Evolutionary conservation across 2,797 vertebrate species (phyloP), one percentile per base, ranked within the genome.

Genomic region (Liparis tanakae): DNA sequence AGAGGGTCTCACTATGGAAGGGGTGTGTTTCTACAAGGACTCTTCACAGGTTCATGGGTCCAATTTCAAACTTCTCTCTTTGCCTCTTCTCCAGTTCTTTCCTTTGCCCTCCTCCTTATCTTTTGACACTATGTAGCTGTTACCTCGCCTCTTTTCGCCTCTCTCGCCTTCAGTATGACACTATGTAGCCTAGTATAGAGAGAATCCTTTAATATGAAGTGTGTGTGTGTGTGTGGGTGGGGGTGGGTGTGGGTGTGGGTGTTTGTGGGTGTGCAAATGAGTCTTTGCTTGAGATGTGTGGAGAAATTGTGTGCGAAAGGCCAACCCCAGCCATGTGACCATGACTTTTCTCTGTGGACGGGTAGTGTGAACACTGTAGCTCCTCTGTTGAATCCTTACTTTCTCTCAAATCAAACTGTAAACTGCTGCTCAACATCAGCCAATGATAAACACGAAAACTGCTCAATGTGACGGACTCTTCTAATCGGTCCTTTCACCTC

Each of bases 351-450:
- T 86, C 82, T 82, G 85, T 90, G 88, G 81, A 86, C 82, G 88
- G 63, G 74, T 85, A 84, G 87, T 91, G 87, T 92, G 87, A 88
- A 89, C 84, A 87, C 86, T 87, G 91, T 94, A 94, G 92, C 92
- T 91, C 85, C 74, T 80, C 70, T 83, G 75, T 89, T 76, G 68
- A 78, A 66, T 84, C 85, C 83, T 84, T 82, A 84, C 80, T 83
- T 88, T 82, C 79, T 91, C 75, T 92, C 84, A 76, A 89, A 79
- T 90, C 85, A 87, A 89, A 92, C 90, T 88, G 88, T 92, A 89
- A 91, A 90, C 83, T 92, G 93, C 92, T 93, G 93, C 92, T 93
- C 86, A 82, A 89, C 87, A 87, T 91, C 90, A 89, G 88, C 88
- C 91, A 85, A 90, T 85, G 87, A 93, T 75, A 86, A 72, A 76